phyloP scores from a whole-genome alignment of 2,113 vertebrate species.

The Tamias sibiricus region DNA sequence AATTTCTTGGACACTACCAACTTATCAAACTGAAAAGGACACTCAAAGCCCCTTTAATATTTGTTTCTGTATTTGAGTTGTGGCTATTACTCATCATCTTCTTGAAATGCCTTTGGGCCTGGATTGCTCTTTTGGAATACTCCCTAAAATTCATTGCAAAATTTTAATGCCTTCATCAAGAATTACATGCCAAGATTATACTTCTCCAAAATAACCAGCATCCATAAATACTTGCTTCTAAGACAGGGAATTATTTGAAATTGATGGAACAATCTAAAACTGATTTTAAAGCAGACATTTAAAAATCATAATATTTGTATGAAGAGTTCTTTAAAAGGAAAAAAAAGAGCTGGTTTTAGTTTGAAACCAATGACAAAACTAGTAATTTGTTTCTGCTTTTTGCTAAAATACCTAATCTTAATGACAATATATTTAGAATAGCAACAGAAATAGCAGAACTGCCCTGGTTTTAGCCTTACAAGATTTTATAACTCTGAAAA shows the following conservation, averaged over 20 bases:
- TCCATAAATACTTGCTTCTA: constrained; percentile 27
- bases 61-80: constrained; percentile 10
- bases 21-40: neutral
- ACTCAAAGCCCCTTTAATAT: neutral
- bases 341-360: constrained; percentile 55
- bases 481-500: constrained; percentile 63
- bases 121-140: constrained; percentile 23
- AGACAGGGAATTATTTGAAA: constrained; percentile 21
- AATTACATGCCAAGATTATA: constrained; percentile 17
- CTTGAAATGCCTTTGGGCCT: constrained; percentile 56
- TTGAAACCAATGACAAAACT: constrained; percentile 49
- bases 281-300: constrained; percentile 67
- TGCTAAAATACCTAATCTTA: constrained; percentile 71
- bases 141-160: constrained; percentile 26
- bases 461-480: constrained; percentile 60
- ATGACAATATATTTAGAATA: constrained; percentile 73
- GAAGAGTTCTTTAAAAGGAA: constrained; percentile 59
- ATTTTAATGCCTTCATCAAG: constrained; percentile 30
- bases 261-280: constrained; percentile 45
- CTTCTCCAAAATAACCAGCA: constrained; percentile 39
- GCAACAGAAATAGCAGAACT: constrained; percentile 64
- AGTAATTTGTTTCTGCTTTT: constrained; percentile 71
- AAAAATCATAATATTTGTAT: constrained; percentile 70
- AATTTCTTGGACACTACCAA: constrained; percentile 59
- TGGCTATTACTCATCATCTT: neutral